phyloP scores from a whole-genome alignment of 2,797 vertebrate genomes.

The Lerista edwardsae region DNA sequence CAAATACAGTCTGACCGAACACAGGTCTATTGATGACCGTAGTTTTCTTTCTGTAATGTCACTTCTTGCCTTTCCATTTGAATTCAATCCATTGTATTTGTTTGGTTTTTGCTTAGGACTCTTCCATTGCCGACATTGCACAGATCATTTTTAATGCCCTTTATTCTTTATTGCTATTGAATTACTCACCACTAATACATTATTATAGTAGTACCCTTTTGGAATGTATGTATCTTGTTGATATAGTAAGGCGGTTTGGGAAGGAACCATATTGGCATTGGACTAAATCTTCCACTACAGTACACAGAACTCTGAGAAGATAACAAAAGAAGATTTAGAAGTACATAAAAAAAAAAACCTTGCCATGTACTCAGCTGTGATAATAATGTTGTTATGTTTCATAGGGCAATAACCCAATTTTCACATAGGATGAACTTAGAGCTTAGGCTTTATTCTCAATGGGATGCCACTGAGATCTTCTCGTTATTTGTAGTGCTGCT shows the following conservation, averaged over 20 bases:
- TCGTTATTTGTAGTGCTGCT: background rate
- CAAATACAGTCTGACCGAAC: too few species aligned
- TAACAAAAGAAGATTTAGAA: background rate
- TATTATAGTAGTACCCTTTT: background rate
- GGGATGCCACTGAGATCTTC: background rate
- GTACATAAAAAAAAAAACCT: background rate
- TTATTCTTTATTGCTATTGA: background rate
- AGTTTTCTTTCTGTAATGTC: background rate
- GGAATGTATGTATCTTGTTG: background rate
- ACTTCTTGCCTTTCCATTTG: background rate
- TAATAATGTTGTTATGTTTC: background rate
- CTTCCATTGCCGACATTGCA: background rate
- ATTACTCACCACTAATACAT: background rate
- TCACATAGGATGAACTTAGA: background rate
- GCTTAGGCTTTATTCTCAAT: background rate
- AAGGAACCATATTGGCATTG: background rate
- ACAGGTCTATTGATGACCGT: too few species aligned
- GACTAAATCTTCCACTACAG: background rate
- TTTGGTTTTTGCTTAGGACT: background rate
- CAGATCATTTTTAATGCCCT: background rate
- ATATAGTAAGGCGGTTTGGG: background rate
- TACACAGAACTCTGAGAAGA: background rate
- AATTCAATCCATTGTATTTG: background rate
- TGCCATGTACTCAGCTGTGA: background rate
- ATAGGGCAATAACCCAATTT: background rate